Base-by-base conservation (phyloP, 2,113 vertebrate species). In the Carassius gibelio region DNA sequence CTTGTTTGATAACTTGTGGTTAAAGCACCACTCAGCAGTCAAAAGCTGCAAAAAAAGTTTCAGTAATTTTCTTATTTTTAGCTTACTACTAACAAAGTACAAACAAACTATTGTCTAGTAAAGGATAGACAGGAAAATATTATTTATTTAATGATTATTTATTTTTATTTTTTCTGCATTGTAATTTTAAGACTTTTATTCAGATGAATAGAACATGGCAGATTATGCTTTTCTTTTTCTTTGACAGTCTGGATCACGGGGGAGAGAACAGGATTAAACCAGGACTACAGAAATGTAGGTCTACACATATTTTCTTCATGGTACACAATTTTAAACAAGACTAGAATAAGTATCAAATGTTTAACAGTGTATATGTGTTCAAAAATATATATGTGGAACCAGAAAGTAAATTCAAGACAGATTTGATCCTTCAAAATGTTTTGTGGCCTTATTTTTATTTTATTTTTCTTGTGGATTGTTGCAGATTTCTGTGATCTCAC, bases 261-360 rank as follows among this genome's bases (percentile, higher is more conserved):
- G 69, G 69, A 42, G 34, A 38, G 34, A 10, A 8, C 17, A 45
- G 21, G 71, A n/a, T 10, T n/a, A 74, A 21, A n/a, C 4, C 1
- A 8, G 21, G 8, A 74, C 71, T 74, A 9, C 71, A 8, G 1
- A 74, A 74, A 74, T 74, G 71, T 74, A 74, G 38, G 71, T 74
- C 42, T 48, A 14, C 71, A 13, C 9, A 23, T 1, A 0, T 0
- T 26, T 26, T 64, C 4, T 64, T 64, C 10, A 66, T 10, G 11
- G 23, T 10, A 30, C 62, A 66, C 11, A 0, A 30, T 66, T 66
- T 66, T 13, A 14, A 10, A 11, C 1, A 26, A 66, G 11, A 66
- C 62, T 23, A 66, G 10, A n/a, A 61, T 61, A 26, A 66, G n/a
- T 45, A 61, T n/a, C 1, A 61, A 61, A 61, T n/a, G 57, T 61